Base-by-base conservation (phyloP, 2,113 vertebrate genomes). In the Lucifuga dentata region DNA sequence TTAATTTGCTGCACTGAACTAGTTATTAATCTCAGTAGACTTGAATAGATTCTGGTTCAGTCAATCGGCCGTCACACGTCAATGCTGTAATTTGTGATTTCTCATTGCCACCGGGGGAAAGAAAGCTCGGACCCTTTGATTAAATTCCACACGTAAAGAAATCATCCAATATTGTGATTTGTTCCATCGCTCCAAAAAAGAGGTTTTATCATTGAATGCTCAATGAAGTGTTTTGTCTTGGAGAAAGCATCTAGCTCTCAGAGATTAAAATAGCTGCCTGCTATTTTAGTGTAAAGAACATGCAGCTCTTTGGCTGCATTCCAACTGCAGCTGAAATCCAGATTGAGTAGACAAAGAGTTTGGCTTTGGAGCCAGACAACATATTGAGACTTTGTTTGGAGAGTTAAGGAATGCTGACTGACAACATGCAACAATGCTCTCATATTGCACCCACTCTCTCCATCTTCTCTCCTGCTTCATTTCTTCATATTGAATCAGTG, bases 211-310 rank as follows among this genome's bases (percentile, higher is more conserved):
- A 62, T 38, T 53, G 68, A 73, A 83, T 59, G 52, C 52, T 79
- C 71, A 73, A 81, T 81, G 78, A 78, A 76, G 76, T 56, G 40
- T 85, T 60, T 82, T 76, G 68, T 85, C 68, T 67, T 64, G 48
- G 38, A 74, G 58, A 71, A 73, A 68, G 53, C 51, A 79, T 73
- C 39, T 15, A 11, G 8, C 70, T 64, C 59, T 74, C 56, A 62
- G 49, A 74, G 80, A 73, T 83, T 85, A 81, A 87, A 88, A 84
- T 81, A 86, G 75, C 84, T 76, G 78, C 66, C 60, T 85, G 68
- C 80, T 87, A 81, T 87, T 85, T 85, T 38, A 82, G 76, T 65
- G 69, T 77, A 77, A 83, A 81, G 81, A 80, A 78, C 77, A 81
- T 56, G 81, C 80, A 74, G 81, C 67, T 72, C 69, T 74, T 67